These are phyloP conservation scores for Lycocerus yunnanus DNA, from an alignment of 2,888 invertebrate genomes.

Conservation along the genomic window DNA sequence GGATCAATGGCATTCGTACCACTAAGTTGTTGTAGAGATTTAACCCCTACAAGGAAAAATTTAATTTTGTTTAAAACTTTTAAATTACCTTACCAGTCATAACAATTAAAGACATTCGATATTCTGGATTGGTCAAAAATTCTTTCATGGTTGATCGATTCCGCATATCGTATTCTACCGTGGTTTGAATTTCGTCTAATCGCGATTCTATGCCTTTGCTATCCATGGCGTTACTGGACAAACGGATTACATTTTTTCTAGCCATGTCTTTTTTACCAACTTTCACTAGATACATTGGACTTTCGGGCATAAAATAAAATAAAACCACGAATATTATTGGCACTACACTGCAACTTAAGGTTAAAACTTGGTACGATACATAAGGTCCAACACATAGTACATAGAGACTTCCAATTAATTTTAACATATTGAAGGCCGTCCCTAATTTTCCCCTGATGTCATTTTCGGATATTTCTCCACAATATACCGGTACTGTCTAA, in stretches of 20 bases:
- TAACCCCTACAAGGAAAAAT: not conserved
- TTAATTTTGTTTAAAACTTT: not conserved
- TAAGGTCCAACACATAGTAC: slow-evolving; percentile 52
- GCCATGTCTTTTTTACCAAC: slow-evolving; percentile 48
- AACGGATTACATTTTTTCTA: slow-evolving; percentile 37
- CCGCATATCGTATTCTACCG: slow-evolving; percentile 47
- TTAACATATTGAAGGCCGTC: slow-evolving; percentile 49
- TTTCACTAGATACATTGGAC: slow-evolving; percentile 57
- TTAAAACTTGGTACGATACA: slow-evolving; percentile 48
- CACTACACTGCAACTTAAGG: slow-evolving; percentile 46
- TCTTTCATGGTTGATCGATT: slow-evolving; percentile 48
- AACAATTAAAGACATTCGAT: slow-evolving; percentile 28
- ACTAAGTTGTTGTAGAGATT: not conserved
- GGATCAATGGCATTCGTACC: not conserved
- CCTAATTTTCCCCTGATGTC: slow-evolving; percentile 57
- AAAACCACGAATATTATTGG: slow-evolving; percentile 50
- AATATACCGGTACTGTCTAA: slow-evolving; percentile 60
- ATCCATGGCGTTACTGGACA: slow-evolving; percentile 50
- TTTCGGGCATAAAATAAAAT: slow-evolving; percentile 56
- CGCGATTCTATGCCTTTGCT: slow-evolving; percentile 48
- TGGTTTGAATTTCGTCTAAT: slow-evolving; percentile 51
- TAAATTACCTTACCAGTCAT: slow-evolving; percentile 14
- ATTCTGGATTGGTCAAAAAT: slow-evolving; percentile 40
- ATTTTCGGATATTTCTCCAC: slow-evolving; percentile 61
- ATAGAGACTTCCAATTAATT: slow-evolving; percentile 51